These are phyloP conservation scores for Drosophila eohydei DNA, from an alignment of 2,888 invertebrate genomes.

Conservation along the genomic window DNA sequence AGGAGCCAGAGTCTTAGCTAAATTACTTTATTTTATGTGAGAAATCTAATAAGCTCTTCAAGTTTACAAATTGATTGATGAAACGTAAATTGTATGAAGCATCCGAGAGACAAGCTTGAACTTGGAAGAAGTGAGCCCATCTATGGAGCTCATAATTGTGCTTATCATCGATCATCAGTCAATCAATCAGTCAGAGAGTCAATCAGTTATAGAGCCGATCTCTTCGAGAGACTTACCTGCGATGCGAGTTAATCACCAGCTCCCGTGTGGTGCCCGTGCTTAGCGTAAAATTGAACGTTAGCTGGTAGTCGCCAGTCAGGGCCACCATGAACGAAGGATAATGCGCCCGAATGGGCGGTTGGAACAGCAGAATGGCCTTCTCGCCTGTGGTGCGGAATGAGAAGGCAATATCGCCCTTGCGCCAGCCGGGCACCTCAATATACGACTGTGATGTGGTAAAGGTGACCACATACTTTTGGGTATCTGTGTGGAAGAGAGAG, in stretches of 20 bases:
- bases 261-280: constrained; percentile 93
- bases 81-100: too few species aligned
- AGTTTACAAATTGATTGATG: too few species aligned
- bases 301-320: constrained; percentile 93
- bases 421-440: constrained; percentile 97
- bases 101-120: too few species aligned
- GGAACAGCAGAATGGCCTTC: constrained; percentile 94
- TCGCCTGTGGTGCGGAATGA: constrained; percentile 96
- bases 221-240: constrained; percentile 85
- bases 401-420: constrained; percentile 95
- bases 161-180: constrained; percentile 6
- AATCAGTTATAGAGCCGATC: constrained; percentile 1
- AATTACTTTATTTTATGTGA: too few species aligned
- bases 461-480: constrained; percentile 96
- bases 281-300: constrained; percentile 95
- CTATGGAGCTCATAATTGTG: background rate
- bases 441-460: constrained; percentile 97
- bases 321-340: constrained; percentile 97
- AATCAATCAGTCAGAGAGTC: background rate
- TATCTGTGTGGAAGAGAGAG: constrained; percentile 87
- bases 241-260: constrained; percentile 91
- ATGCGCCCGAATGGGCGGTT: constrained; percentile 94
- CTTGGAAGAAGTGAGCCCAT: too few species aligned
- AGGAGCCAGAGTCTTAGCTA: background rate
- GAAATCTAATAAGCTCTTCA: too few species aligned